Base-by-base conservation (phyloP, 1,140 invertebrate species). In the Drusus annulatus region DNA sequence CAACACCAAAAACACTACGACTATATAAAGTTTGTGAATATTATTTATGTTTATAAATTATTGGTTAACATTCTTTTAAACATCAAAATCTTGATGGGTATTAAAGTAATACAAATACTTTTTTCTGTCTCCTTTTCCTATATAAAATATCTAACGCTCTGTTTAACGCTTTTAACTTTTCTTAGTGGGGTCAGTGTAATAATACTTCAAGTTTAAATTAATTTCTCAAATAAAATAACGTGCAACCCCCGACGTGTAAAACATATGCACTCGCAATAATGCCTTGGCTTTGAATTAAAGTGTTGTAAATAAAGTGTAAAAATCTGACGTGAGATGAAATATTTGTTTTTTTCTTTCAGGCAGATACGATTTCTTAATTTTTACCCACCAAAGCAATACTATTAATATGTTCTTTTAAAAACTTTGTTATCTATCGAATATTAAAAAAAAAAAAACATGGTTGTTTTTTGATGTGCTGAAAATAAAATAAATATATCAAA, bases 261-360 rank as follows among this genome's bases (percentile, higher is more conserved):
- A 16, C 50, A 19, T 21, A 36, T 69, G 79, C 62, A 51, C 63
- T 28, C 63, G 79, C 79, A 25, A 23, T 68, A 81, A 78, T 58
- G 63, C 50, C 52, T 80, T 81, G 76, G 76, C 80, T 77, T 81
- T 60, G 28, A 23, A 8, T 16, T 73, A 23, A 2, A 76, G 74
- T 80, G 73, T 76, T 50, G 45, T 31, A 60, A 71, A 60, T 17
- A 28, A 74, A 45, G 58, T 76, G 73, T n/a, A 74, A 23, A 63
- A 74, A 52, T 36, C 17, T 28, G 36, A 52, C 15, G 79, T 80
- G 71, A 80, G 56, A 16, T 76, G 45, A 31, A 80, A 63, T 52
- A 25, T 68, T 25, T 80, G 45, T 76, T 75, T 76, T 52, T 75
- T 65, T 31, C 15, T 75, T 80, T 76, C 74, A 76, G 74, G 79